These are phyloP conservation scores for Gallinago media DNA, from an alignment of 2,113 vertebrate genomes.

Conservation along the genomic window DNA sequence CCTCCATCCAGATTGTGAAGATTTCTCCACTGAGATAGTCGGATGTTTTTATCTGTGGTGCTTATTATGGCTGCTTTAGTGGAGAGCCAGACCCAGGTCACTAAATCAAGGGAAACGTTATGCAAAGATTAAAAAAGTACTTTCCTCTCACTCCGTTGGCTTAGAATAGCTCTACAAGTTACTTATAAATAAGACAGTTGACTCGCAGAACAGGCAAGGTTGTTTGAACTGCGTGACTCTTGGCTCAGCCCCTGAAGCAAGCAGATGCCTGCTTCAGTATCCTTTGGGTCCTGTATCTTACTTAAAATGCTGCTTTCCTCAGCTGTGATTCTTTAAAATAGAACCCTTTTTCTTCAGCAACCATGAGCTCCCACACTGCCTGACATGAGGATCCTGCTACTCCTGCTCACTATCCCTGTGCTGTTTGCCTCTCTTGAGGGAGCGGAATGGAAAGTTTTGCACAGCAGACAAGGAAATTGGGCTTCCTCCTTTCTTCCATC, in stretches of 20 bases:
- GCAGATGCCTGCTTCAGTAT: neutral
- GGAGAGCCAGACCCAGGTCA: neutral
- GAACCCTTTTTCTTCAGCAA: neutral
- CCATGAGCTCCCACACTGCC: neutral
- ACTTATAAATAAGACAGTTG: neutral
- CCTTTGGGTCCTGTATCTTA: neutral
- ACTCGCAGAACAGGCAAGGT: neutral
- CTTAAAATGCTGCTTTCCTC: neutral
- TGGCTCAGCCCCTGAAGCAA: neutral
- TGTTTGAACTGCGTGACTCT: neutral
- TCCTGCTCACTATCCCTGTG: neutral
- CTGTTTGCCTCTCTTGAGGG: neutral
- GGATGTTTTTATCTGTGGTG: neutral
- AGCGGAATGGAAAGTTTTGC: neutral
- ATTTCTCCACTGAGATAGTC: neutral
- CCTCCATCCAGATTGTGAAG: neutral
- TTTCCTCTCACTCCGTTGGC: neutral
- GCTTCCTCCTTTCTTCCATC: neutral
- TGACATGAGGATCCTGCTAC: neutral
- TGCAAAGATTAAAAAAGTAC: neutral
- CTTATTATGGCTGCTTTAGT: neutral
- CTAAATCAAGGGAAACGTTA: neutral
- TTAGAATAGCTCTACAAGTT: slow-evolving; percentile 15
- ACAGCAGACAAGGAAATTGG: neutral
- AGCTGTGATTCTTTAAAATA: neutral